Conservation (phyloP, 1,140 invertebrate species). For the Drosophila mayri region DNA sequence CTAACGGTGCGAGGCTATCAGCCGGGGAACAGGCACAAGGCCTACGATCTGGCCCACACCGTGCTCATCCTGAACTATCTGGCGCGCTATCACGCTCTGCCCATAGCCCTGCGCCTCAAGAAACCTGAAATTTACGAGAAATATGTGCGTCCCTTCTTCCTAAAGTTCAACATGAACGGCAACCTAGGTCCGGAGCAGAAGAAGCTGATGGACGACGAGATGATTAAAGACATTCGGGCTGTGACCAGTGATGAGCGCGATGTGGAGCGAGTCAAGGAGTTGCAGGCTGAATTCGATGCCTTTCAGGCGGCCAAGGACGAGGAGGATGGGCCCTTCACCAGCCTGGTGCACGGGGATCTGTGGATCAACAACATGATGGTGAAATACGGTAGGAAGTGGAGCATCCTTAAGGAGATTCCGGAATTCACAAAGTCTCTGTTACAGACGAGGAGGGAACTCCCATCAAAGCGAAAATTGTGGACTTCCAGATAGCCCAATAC, state of each 20-base stretch:
- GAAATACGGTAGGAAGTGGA: constrained; percentile 73
- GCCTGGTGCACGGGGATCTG: constrained; percentile 87
- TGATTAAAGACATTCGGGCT: constrained; percentile 41
- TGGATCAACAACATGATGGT: constrained; percentile 88
- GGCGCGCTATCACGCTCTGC: constrained; percentile 87
- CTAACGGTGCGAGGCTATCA: constrained; percentile 86
- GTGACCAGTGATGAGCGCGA: constrained; percentile 37
- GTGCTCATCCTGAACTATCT: constrained; percentile 85
- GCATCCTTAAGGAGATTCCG: too few species aligned
- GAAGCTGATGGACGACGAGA: constrained; percentile 31
- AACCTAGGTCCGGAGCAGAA: constrained; percentile 40
- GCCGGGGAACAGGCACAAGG: constrained; percentile 85
- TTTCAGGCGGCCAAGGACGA: constrained; percentile 44
- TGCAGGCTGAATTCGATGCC: constrained; percentile 33
- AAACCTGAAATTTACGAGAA: constrained; percentile 86
- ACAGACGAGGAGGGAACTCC: constrained; percentile 76
- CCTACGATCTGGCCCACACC: constrained; percentile 86
- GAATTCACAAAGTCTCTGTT: neutral
- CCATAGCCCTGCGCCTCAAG: constrained; percentile 86
- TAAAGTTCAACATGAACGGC: constrained; percentile 72
- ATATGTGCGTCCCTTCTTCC: constrained; percentile 80
- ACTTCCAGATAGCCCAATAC: constrained; percentile 87
- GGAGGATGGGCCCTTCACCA: constrained; percentile 83
- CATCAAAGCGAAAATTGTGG: constrained; percentile 87
- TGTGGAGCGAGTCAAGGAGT: constrained; percentile 42